These are phyloP conservation scores for Rhegmatorhina hoffmannsi DNA, from an alignment of 2,113 vertebrate genomes.

Conservation along the genomic window DNA sequence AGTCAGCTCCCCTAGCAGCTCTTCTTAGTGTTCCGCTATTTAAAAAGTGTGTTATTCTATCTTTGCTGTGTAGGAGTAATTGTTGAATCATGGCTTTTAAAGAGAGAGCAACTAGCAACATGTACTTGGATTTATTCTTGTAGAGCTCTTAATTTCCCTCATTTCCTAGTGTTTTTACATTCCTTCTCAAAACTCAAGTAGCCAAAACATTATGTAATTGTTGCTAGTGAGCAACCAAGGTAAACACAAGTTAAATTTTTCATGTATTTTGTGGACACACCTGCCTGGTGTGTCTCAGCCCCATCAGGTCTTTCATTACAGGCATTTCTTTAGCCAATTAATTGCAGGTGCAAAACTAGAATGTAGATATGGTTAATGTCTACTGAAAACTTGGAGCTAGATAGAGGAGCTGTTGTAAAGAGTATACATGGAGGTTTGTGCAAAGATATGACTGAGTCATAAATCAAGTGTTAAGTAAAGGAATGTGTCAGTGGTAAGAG, in stretches of 20 bases:
- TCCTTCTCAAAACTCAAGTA: background rate
- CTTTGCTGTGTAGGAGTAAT: background rate
- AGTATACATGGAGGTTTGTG: background rate
- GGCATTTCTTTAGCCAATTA: background rate
- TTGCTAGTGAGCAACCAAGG: background rate
- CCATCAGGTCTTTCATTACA: background rate
- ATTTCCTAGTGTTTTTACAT: background rate
- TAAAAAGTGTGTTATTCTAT: conserved; percentile 13
- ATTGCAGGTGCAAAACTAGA: conserved; percentile 13
- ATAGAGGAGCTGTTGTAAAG: background rate
- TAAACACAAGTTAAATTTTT: conserved; percentile 5
- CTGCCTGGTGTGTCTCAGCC: background rate
- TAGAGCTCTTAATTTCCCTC: background rate
- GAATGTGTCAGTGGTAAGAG: background rate
- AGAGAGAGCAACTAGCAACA: background rate
- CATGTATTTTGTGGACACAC: background rate
- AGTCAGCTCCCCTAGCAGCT: conserved; percentile 29
- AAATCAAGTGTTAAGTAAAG: background rate
- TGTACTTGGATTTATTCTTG: conserved; percentile 3
- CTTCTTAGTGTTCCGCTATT: conserved; percentile 27
- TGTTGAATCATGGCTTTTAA: background rate
- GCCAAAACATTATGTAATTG: background rate
- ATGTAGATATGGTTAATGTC: background rate
- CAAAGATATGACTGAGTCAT: background rate
- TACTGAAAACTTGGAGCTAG: background rate